phyloP scores from a whole-genome alignment of 2,888 invertebrate genomes.

The Eretmocerus hayati region DNA sequence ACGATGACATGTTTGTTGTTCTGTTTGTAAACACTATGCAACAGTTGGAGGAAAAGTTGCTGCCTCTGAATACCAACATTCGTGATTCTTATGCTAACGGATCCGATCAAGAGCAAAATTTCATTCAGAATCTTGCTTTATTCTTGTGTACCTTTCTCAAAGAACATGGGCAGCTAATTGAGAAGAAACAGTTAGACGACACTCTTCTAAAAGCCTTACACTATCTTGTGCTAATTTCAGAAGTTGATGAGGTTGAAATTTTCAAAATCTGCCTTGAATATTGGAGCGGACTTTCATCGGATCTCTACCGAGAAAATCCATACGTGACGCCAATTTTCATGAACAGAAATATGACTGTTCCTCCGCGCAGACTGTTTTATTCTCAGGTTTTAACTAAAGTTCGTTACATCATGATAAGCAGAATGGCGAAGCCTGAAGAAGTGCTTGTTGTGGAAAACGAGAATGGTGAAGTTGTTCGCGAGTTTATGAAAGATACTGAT shows the following conservation, averaged over 20 bases:
- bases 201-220: constrained; percentile 76
- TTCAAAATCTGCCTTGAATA: constrained; percentile 99
- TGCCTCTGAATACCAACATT: constrained; percentile 86
- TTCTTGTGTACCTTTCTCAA: constrained; percentile 95
- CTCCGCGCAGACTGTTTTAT: constrained; percentile 65
- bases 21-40: constrained; percentile 89
- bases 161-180: constrained; percentile 86
- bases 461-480: constrained; percentile 97
- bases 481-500: constrained; percentile 99
- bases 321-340: constrained; percentile 51
- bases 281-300: constrained; percentile 91
- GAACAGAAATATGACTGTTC: constrained; percentile 42
- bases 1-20: constrained; percentile 86
- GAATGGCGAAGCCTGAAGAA: constrained; percentile 99
- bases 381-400: constrained; percentile 78
- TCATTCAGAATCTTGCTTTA: constrained; percentile 96
- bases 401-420: constrained; percentile 94
- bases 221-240: constrained; percentile 86
- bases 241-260: constrained; percentile 98
- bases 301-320: constrained; percentile 84
- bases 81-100: constrained; percentile 90
- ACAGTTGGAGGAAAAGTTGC: constrained; percentile 85
- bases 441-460: constrained; percentile 99
- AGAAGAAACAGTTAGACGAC: constrained; percentile 71
- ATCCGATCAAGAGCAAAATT: constrained; percentile 94